Conservation (phyloP, 1,140 invertebrate genomes). For the Bombus polaris region DNA sequence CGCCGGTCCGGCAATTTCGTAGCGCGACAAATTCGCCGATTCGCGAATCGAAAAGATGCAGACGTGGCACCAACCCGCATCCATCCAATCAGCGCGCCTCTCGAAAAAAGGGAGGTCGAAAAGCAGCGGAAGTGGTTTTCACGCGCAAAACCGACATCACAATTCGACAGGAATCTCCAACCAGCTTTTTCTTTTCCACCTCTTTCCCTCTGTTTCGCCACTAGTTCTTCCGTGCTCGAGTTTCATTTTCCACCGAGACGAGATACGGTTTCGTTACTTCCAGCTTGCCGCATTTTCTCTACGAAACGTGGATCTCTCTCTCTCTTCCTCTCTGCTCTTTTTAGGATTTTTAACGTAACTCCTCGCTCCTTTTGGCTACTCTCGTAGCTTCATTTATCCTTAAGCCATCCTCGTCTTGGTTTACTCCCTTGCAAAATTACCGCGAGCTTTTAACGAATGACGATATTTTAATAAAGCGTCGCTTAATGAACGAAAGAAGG, state of each 20-base stretch:
- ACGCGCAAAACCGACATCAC: slow-evolving; percentile 51
- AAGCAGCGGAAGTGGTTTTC: slow-evolving; percentile 50
- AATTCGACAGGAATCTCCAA: slow-evolving; percentile 51
- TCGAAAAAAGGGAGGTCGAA: slow-evolving; percentile 7
- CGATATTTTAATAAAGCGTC: slow-evolving; percentile 44
- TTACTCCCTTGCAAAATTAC: slow-evolving; percentile 2
- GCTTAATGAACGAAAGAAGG: slow-evolving; percentile 13
- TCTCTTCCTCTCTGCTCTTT: too few relatives aligned
- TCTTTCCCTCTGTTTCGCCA: slow-evolving; percentile 15
- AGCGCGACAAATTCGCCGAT: slow-evolving; percentile 43
- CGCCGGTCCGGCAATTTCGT: slow-evolving; percentile 13
- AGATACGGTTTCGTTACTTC: slow-evolving; percentile 17
- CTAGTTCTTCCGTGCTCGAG: slow-evolving; percentile 9
- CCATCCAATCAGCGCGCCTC: slow-evolving; percentile 72
- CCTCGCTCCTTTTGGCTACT: not conserved
- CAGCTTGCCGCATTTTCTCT: slow-evolving; percentile 33
- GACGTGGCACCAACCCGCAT: slow-evolving; percentile 73
- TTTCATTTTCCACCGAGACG: slow-evolving; percentile 17
- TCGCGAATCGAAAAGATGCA: slow-evolving; percentile 61
- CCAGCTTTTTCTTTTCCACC: slow-evolving; percentile 32
- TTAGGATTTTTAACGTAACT: not conserved
- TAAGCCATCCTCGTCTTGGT: not conserved
- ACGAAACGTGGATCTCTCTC: not conserved
- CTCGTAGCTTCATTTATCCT: slow-evolving; percentile 12
- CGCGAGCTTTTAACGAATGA: slow-evolving; percentile 31